Percentiles rank a stretch among this genome's conserved stretches.
phyloP scores from a whole-genome alignment of 2,888 invertebrate species.

The Pteria penguin region DNA sequence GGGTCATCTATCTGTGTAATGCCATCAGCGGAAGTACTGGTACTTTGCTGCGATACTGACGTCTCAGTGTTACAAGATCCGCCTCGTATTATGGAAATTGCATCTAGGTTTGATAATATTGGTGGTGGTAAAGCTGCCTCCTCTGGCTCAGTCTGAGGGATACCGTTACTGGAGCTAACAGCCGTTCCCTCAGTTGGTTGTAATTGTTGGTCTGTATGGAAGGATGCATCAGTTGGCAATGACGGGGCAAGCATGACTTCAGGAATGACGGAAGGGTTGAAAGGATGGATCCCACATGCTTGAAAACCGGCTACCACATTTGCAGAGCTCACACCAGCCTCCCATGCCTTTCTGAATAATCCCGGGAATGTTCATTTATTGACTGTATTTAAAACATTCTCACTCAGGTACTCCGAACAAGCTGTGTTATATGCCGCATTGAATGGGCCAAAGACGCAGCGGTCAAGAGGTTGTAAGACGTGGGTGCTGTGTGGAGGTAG shows the following conservation, averaged over 20 bases:
- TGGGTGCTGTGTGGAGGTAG: conserved; percentile 51
- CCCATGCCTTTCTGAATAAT: conserved; percentile 45
- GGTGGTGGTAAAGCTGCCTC: background rate
- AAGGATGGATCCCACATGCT: conserved; percentile 28
- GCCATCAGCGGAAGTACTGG: too few species aligned
- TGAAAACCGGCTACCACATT: conserved; percentile 43
- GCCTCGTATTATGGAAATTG: background rate
- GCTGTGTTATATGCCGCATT: conserved; percentile 43
- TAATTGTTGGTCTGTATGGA: background rate
- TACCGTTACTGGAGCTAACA: background rate
- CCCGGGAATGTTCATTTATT: conserved; percentile 44
- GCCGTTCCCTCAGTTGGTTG: background rate
- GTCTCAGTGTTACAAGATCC: background rate
- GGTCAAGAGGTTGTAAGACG: conserved; percentile 44
- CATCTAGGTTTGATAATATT: too few species aligned
- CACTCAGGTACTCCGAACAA: conserved; percentile 38
- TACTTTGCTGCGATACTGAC: too few species aligned
- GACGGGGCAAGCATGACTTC: background rate
- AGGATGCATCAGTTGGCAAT: background rate
- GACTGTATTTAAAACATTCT: conserved; percentile 28
- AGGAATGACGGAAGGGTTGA: background rate
- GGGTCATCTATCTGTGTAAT: background rate
- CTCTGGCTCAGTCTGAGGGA: background rate
- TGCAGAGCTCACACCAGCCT: conserved; percentile 15
- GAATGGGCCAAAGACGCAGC: conserved; percentile 47